phyloP scores from a whole-genome alignment of 2,797 vertebrate genomes.

The Mallotus villosus region DNA sequence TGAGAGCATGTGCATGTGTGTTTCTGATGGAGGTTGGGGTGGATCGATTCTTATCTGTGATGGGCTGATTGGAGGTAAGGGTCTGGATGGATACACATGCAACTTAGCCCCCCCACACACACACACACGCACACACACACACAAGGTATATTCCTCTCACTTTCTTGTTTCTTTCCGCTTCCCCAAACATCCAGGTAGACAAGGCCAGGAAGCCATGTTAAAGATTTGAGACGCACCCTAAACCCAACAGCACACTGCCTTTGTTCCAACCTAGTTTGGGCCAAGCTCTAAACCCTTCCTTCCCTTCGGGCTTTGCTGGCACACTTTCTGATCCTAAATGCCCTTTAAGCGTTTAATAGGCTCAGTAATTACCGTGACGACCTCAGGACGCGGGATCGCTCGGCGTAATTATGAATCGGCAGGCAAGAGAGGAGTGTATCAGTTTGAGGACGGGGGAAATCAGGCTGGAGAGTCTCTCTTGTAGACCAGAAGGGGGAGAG shows the following conservation, averaged over 20 bases:
- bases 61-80: conserved; percentile 51
- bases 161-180: not conserved
- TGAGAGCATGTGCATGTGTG: not conserved
- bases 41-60: conserved; percentile 51
- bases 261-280: conserved; percentile 45
- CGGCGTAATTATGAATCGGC: conserved; percentile 58
- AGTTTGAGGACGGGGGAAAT: conserved; percentile 39
- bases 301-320: conserved; percentile 31
- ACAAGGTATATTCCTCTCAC: not conserved
- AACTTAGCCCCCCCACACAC: conserved; percentile 20
- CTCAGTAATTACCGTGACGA: conserved; percentile 62
- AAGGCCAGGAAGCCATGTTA: not conserved
- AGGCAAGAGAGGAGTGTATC: conserved; percentile 34
- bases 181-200: not conserved
- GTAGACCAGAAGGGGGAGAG: conserved; percentile 30
- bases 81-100: conserved; percentile 27
- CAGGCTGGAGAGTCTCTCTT: conserved; percentile 38
- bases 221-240: not conserved
- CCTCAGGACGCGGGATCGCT: conserved; percentile 54
- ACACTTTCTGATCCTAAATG: conserved; percentile 52
- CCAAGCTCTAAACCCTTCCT: conserved; percentile 38
- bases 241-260: not conserved
- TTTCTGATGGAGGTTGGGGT: conserved; percentile 27
- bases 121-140: conserved; percentile 15
- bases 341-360: conserved; percentile 61